These are phyloP conservation scores for Cinclus mexicanus DNA, from an alignment of 2,113 vertebrate species.

Conservation along the genomic window DNA sequence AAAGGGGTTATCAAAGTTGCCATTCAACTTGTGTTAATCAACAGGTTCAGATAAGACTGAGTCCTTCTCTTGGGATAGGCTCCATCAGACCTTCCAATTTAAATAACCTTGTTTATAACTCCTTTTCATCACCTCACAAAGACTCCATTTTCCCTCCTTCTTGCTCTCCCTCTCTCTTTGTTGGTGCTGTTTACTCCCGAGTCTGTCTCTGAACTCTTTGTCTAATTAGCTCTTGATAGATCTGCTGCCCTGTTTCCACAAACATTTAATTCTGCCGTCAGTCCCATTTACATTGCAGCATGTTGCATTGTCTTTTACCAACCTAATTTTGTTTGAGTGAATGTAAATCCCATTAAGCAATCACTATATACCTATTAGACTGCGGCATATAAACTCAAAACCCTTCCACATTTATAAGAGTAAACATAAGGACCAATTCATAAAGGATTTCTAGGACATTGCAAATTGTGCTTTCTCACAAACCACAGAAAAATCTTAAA, in stretches of 20 bases:
- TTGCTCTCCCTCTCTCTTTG: constrained; percentile 66
- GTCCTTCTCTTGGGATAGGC: constrained; percentile 61
- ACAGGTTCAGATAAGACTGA: constrained; percentile 57
- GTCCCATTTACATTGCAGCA: constrained; percentile 79
- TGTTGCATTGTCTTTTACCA: constrained; percentile 82
- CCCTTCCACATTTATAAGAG: constrained; percentile 63
- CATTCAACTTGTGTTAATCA: constrained; percentile 55
- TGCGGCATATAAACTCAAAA: constrained; percentile 72
- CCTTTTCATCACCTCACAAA: constrained; percentile 70
- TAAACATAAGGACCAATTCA: constrained; percentile 65
- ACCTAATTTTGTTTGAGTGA: constrained; percentile 81
- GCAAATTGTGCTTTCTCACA: constrained; percentile 53
- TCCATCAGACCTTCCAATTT: constrained; percentile 70
- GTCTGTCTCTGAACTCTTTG: constrained; percentile 75
- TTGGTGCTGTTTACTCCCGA: constrained; percentile 76
- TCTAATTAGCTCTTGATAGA: constrained; percentile 87
- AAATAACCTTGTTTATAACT: constrained; percentile 71
- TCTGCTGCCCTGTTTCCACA: constrained; percentile 81
- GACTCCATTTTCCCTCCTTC: constrained; percentile 57
- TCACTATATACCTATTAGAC: constrained; percentile 78
- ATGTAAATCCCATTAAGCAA: constrained; percentile 86
- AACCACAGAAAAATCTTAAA: constrained; percentile 46
- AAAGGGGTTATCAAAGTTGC: constrained; percentile 53
- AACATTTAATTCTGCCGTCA: constrained; percentile 84
- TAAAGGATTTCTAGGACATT: constrained; percentile 65